Evolutionary conservation across 2,113 vertebrate species (phyloP).

Genomic region (Corydoras maculifer): DNA sequence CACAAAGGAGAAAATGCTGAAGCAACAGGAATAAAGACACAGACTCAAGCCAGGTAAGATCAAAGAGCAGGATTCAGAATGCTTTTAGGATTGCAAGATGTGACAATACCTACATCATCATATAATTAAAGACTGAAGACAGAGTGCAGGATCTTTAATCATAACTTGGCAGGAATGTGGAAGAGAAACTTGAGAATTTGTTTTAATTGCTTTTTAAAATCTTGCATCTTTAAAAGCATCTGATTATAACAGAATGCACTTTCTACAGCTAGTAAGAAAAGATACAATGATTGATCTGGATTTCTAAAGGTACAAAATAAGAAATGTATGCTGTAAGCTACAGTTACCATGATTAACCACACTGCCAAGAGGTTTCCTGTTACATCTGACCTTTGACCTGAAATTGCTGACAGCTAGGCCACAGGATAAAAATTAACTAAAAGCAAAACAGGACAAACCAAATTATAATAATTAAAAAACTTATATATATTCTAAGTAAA

Average conservation of each 20-base stretch:
- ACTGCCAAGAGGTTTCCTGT: conserved; percentile 8
- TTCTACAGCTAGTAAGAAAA: background rate
- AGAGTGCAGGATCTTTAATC: background rate
- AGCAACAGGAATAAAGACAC: conserved; percentile 46
- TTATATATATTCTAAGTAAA: background rate
- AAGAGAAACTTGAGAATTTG: too few species aligned
- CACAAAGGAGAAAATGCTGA: conserved; percentile 31
- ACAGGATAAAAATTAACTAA: background rate
- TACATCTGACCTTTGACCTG: conserved; percentile 12
- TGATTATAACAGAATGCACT: background rate
- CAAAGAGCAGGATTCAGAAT: conserved; percentile 54
- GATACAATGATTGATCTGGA: background rate
- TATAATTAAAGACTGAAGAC: conserved; percentile 41
- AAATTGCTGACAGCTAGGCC: conserved; percentile 7
- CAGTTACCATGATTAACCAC: background rate
- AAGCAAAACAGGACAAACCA: background rate
- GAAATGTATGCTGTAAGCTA: background rate
- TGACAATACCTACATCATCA: conserved; percentile 51
- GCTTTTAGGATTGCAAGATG: conserved; percentile 30
- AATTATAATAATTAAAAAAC: background rate
- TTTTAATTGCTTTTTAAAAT: background rate
- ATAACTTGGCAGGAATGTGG: conserved; percentile 9
- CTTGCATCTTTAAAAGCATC: background rate
- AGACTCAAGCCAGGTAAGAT: conserved; percentile 56
- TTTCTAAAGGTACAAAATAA: background rate